Evolutionary conservation across 2,113 vertebrate genomes (phyloP), one percentile per base, ranked within the genome.

Genomic region (Dipodomys merriami): DNA sequence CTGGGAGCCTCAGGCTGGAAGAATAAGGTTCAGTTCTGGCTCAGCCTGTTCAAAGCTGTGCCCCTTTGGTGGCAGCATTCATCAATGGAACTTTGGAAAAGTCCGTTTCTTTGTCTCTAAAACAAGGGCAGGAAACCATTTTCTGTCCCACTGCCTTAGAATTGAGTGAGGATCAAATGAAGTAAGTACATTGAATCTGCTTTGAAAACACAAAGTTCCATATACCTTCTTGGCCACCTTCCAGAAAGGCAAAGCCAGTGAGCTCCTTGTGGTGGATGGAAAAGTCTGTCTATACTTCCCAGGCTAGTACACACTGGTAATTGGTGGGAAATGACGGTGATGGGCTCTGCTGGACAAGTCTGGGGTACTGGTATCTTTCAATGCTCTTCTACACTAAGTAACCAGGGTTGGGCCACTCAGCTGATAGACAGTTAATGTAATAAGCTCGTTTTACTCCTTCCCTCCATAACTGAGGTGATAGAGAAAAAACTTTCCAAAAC

Each of bases 31-130:
- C 15, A 12, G n/a, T 60, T 68, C 78, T 44, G 49, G 30, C 39
- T 80, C 49, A 79, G 81, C 39, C 60, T 88, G 78, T 73, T 67
- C 86, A 72, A 27, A 84, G 29, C 86, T 86, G 13, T 39, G 29
- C 20, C 11, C 64, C 39, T 78, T 86, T 12, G 15, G 53, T 81
- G 73, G 71, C 69, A 57, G 78, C 73, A 39, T 10, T 1, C 39
- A 29, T 22, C 64, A 19, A 1, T n/a, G 33, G 81, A 15, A 71
- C 77, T 90, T 73, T 33, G 2, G 33, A 89, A 44, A 4, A 44
- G 5, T 94, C 27, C 16, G 1, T 79, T 95, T 62, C 76, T 93
- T 67, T 35, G 69, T 64, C 60, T 91, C 68, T 90, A 62, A 87
- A 83, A 86, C 53, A n/a, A 60, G 67, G 80, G 27, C 33, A 86